Percentiles rank a stretch among this genome's conserved stretches.
Conservation (phyloP, 2,888 invertebrate genomes). For the Marronus borbonicus region DNA sequence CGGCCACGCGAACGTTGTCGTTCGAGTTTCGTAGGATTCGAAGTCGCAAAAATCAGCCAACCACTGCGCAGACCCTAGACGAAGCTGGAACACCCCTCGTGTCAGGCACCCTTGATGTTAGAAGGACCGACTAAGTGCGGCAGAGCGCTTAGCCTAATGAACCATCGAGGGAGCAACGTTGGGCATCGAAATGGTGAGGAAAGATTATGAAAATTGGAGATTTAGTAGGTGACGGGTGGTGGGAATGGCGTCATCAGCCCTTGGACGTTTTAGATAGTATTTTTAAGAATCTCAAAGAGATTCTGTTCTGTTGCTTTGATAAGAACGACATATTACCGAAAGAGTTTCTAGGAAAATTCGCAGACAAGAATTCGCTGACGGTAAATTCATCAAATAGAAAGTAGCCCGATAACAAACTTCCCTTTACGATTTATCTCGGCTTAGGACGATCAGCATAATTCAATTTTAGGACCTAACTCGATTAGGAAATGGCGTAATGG, state of each 20-base stretch:
- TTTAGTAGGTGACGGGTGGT: background rate
- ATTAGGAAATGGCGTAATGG: no score
- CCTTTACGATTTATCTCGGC: no score
- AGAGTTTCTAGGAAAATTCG: no score
- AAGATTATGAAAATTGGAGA: slow-evolving; percentile 7
- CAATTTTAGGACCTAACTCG: no score
- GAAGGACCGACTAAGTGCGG: background rate
- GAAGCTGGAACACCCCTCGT: background rate
- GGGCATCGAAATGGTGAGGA: background rate
- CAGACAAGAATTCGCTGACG: no score
- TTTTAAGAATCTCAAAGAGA: no score
- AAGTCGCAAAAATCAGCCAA: background rate
- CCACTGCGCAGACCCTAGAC: background rate
- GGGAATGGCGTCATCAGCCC: background rate
- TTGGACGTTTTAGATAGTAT: no score
- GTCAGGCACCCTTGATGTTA: background rate
- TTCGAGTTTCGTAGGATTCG: background rate
- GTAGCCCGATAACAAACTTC: no score
- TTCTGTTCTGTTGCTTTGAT: no score
- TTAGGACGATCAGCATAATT: no score
- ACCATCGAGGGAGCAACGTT: background rate
- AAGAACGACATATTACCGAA: no score
- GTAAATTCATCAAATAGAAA: no score
- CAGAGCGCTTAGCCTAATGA: slow-evolving; percentile 6
- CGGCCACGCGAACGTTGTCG: background rate